A percentile compares a stretch with the other conserved stretches of the same genome.
These are phyloP conservation scores for Grapholita molesta DNA, from an alignment of 1,140 invertebrate species.

Conservation along the genomic window DNA sequence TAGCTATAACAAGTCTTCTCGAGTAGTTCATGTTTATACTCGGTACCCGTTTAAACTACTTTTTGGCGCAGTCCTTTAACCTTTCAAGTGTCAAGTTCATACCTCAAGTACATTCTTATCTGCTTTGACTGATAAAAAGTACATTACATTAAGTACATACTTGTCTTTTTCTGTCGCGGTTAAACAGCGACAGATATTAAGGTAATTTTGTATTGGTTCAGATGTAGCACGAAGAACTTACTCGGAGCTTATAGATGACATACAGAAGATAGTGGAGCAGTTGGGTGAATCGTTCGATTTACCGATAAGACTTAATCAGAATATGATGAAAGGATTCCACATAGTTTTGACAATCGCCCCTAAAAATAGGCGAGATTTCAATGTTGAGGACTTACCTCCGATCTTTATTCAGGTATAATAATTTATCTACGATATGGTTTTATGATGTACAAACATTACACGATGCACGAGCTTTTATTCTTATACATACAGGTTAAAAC, in stretches of 20 bases:
- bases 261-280: conserved; percentile 82
- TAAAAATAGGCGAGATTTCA: conserved; percentile 68
- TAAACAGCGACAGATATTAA: not conserved
- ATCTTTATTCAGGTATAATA: conserved; percentile 84
- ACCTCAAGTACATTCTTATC: not conserved
- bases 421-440: no score
- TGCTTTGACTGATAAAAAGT: not conserved
- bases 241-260: conserved; percentile 87
- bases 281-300: conserved; percentile 82
- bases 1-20: no score
- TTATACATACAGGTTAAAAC: no score
- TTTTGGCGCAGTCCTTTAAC: not conserved
- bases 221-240: conserved; percentile 89
- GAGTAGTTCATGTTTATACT: no score
- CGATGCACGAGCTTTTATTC: no score
- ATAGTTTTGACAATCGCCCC: conserved; percentile 80
- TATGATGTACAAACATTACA: no score
- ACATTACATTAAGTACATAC: not conserved
- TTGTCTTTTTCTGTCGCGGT: no score
- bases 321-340: conserved; percentile 85
- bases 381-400: conserved; percentile 80
- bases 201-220: not conserved
- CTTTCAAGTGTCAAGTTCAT: not conserved
- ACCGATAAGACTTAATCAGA: conserved; percentile 83
- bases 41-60: not conserved